These are phyloP conservation scores for Cyprinodon tularosa DNA, from an alignment of 2,113 vertebrate species.

Conservation along the genomic window DNA sequence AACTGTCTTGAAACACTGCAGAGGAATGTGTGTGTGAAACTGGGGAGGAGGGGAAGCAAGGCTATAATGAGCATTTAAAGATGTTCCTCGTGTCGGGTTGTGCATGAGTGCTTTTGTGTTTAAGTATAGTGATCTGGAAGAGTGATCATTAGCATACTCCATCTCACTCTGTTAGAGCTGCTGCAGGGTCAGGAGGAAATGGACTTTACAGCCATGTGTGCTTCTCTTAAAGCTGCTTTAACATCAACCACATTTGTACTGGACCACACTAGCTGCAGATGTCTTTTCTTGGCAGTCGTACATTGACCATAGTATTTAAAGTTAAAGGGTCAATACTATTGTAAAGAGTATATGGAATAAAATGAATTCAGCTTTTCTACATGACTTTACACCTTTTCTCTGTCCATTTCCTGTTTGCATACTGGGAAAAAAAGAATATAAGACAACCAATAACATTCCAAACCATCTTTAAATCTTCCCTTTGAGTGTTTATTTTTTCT, in stretches of 20 bases:
- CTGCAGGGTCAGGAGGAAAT: constrained; percentile 42
- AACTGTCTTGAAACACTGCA: constrained; percentile 21
- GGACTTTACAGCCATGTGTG: constrained; percentile 31
- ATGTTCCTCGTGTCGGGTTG: neutral
- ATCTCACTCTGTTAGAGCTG: constrained; percentile 19
- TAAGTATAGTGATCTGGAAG: neutral
- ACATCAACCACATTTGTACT: constrained; percentile 31
- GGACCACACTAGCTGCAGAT: constrained; percentile 33
- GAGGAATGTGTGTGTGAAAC: constrained; percentile 38
- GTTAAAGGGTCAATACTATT: neutral
- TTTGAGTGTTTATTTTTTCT: no score
- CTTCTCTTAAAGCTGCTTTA: constrained; percentile 25
- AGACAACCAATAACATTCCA: no score
- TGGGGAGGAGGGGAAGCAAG: constrained; percentile 8
- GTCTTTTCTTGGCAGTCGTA: constrained; percentile 7
- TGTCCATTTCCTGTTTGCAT: no score
- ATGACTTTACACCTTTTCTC: no score
- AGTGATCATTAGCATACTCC: constrained; percentile 9
- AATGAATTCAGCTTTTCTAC: no score
- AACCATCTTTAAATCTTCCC: no score
- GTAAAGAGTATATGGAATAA: neutral
- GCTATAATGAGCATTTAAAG: constrained; percentile 14
- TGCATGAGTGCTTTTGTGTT: constrained; percentile 11
- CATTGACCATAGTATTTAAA: constrained; percentile 16
- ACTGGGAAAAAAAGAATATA: no score